Percentiles rank a stretch among this genome's conserved stretches.
phyloP scores from a whole-genome alignment of 2,888 invertebrate genomes.

The Agrochola litura region DNA sequence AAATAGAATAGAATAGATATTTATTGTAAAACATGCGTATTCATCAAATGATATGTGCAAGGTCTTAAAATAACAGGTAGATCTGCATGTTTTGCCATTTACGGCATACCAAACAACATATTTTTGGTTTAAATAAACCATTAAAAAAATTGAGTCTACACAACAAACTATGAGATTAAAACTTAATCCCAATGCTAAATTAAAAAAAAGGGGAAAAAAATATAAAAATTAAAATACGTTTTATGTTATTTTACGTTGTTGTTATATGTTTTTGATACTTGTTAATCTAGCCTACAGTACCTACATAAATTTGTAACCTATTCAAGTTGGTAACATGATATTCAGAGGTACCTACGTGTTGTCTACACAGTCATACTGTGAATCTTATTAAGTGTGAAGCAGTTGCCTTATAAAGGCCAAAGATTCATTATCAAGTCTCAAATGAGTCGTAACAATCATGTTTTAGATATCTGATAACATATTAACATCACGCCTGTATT shows the following conservation, averaged over 20 bases:
- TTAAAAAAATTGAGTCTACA: too few relatives aligned
- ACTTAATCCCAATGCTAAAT: too few relatives aligned
- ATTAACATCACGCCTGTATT: not conserved
- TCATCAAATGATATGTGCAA: too few relatives aligned
- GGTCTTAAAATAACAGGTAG: too few relatives aligned
- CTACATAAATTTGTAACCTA: not conserved
- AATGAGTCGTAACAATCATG: conserved; percentile 19
- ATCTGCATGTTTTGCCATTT: too few relatives aligned
- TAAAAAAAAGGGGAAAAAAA: too few relatives aligned
- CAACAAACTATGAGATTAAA: too few relatives aligned
- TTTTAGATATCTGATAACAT: conserved; percentile 27
- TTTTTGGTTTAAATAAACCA: too few relatives aligned
- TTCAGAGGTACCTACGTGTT: not conserved
- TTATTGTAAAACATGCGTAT: too few relatives aligned
- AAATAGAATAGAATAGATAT: not conserved
- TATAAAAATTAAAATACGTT: too few relatives aligned
- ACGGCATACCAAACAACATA: too few relatives aligned
- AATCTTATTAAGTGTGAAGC: conserved; percentile 4
- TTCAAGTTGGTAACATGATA: not conserved
- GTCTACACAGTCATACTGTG: conserved; percentile 13
- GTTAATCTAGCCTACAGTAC: not conserved
- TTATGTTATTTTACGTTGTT: too few relatives aligned
- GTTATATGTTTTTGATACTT: not conserved
- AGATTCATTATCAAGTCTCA: conserved; percentile 37
- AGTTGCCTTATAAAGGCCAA: conserved; percentile 13